A percentile compares a stretch with the other conserved stretches of the same genome.
These are phyloP conservation scores for Parazoanthus atlanticus DNA, from an alignment of 92 coral and sea anemone species.

Conservation along the genomic window DNA sequence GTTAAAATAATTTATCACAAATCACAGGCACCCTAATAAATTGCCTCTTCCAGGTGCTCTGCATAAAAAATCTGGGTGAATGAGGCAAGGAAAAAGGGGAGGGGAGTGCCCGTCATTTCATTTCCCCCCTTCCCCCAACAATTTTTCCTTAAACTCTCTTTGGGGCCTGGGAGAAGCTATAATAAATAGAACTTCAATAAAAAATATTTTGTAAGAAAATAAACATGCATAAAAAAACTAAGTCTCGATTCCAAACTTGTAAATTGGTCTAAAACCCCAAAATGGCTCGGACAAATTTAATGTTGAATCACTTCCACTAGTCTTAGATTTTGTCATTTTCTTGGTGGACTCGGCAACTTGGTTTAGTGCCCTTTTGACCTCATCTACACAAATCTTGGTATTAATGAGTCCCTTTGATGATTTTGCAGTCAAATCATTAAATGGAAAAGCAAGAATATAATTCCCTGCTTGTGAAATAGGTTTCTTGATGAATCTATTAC, in stretches of 20 bases:
- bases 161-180: no score
- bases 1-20: no score
- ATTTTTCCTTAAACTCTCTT: no score
- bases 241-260: conserved; percentile 18
- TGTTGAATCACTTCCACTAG: conserved; percentile 7
- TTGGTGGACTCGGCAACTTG: conserved; percentile 35
- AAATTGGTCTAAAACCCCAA: conserved; percentile 76
- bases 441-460: conserved; percentile 77
- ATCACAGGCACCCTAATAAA: no score
- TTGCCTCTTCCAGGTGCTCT: background rate
- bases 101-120: no score
- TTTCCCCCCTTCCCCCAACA: no score
- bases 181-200: background rate
- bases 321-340: conserved; percentile 5
- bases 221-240: no score
- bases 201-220: background rate
- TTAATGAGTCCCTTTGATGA: conserved; percentile 50
- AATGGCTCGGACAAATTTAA: conserved; percentile 68
- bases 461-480: conserved; percentile 64
- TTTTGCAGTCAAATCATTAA: conserved; percentile 71
- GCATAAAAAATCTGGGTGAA: no score
- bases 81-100: no score
- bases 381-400: conserved; percentile 71
- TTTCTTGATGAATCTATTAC: conserved; percentile 38
- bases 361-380: conserved; percentile 67